Conservation (phyloP, 2,888 invertebrate genomes). For the Eupithecia subfuscata region DNA sequence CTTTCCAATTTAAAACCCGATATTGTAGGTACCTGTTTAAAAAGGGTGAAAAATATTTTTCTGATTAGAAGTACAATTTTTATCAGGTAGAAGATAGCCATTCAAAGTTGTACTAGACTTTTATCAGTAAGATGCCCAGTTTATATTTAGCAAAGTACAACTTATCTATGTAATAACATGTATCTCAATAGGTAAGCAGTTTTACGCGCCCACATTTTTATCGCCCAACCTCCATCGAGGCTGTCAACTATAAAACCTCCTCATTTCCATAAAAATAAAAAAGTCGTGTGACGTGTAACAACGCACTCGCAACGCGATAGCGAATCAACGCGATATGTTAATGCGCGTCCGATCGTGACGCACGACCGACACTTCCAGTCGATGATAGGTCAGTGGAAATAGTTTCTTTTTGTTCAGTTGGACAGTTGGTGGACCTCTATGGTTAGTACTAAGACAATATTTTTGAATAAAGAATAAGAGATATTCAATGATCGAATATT, state of each 20-base stretch:
- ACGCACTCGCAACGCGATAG: conserved; percentile 57
- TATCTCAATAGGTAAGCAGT: conserved; percentile 13
- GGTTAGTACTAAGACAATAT: conserved; percentile 17
- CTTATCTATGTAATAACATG: not conserved
- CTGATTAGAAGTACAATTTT: not conserved
- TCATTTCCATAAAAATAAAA: conserved; percentile 35
- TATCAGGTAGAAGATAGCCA: not conserved
- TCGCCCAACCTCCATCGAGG: conserved; percentile 45
- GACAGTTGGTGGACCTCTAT: conserved; percentile 7
- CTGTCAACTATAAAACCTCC: conserved; percentile 34
- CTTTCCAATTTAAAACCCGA: not conserved
- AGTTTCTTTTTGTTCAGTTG: conserved; percentile 26
- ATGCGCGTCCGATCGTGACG: conserved; percentile 81
- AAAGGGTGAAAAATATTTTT: not conserved
- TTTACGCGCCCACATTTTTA: conserved; percentile 48
- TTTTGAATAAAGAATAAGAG: conserved; percentile 16
- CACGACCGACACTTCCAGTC: conserved; percentile 74
- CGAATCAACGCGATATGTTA: conserved; percentile 78
- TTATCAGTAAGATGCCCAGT: not conserved
- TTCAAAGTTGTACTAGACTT: not conserved
- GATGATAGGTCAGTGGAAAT: conserved; percentile 36
- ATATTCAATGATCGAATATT: not conserved
- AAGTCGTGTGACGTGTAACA: conserved; percentile 37
- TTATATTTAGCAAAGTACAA: conserved; percentile 1
- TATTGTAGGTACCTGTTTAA: not conserved